Conservation (phyloP, 2,888 invertebrate species). For the Globia sparganii region DNA sequence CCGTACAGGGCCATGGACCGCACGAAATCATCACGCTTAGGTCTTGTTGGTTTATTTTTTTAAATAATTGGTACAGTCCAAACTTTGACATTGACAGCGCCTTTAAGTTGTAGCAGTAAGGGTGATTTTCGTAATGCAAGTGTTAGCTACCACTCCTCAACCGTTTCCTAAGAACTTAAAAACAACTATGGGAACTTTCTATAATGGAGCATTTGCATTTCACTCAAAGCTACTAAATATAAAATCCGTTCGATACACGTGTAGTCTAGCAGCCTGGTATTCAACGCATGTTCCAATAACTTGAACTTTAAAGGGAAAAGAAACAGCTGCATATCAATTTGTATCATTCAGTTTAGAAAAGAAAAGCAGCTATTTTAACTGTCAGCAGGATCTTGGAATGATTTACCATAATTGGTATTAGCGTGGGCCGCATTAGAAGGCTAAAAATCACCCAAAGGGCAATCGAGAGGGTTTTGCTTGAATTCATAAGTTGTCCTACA, state of each 20-base stretch:
- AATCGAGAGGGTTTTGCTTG: neutral
- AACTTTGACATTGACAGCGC: too few species aligned
- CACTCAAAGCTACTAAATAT: slow-evolving; percentile 20
- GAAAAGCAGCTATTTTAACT: slow-evolving; percentile 5
- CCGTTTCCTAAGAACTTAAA: slow-evolving; percentile 2
- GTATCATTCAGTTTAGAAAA: slow-evolving; percentile 18
- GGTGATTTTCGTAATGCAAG: neutral
- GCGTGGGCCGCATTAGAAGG: neutral
- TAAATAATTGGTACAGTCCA: neutral
- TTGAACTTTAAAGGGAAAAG: slow-evolving; percentile 18
- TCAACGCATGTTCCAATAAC: slow-evolving; percentile 12
- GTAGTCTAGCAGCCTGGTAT: neutral
- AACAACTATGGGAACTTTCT: neutral
- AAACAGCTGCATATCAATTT: slow-evolving; percentile 42
- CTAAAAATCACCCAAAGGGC: neutral
- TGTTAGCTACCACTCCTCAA: neutral
- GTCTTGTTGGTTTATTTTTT: neutral
- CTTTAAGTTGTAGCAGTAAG: neutral
- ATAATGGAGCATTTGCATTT: slow-evolving; percentile 29
- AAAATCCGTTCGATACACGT: slow-evolving; percentile 52
- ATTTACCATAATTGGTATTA: neutral
- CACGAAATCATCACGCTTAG: too few species aligned
- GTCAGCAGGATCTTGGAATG: neutral
- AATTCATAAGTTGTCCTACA: neutral
- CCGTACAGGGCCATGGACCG: too few species aligned